phyloP scores from a whole-genome alignment of 2,888 invertebrate species.

The Lycia hirtaria region DNA sequence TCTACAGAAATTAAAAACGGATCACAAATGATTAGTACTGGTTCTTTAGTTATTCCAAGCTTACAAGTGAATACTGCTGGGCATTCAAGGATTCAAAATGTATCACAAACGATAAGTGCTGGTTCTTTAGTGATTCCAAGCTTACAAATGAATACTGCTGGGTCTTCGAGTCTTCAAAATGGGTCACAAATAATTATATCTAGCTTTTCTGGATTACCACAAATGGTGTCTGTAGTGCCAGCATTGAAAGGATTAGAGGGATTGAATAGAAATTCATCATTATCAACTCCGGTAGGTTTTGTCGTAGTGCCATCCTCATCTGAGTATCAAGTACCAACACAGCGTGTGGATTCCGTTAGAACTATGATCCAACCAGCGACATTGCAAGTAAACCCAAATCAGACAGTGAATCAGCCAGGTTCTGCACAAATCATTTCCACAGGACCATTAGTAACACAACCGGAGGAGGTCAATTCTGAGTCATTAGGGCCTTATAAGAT shows the following conservation, averaged over 20 bases:
- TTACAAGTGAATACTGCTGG: no score
- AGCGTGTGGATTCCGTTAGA: neutral
- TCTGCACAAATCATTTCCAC: neutral
- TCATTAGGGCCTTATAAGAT: no score
- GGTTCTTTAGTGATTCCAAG: no score
- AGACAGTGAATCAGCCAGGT: neutral
- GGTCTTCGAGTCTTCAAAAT: no score
- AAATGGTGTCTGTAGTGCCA: neutral
- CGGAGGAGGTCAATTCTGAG: neutral
- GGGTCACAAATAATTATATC: no score
- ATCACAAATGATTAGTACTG: no score
- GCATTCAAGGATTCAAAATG: no score
- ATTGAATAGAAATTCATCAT: neutral
- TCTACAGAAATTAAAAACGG: neutral
- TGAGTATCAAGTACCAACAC: neutral
- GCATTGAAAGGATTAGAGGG: neutral
- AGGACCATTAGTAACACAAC: neutral
- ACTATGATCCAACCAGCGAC: neutral
- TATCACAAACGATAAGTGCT: no score
- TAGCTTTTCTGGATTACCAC: neutral
- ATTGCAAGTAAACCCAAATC: neutral
- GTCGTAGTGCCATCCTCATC: neutral
- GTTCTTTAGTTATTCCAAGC: no score
- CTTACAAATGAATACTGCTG: no score
- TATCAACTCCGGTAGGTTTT: neutral